Conservation (phyloP, 2,113 vertebrate genomes). For the Seriola rivoliana region DNA sequence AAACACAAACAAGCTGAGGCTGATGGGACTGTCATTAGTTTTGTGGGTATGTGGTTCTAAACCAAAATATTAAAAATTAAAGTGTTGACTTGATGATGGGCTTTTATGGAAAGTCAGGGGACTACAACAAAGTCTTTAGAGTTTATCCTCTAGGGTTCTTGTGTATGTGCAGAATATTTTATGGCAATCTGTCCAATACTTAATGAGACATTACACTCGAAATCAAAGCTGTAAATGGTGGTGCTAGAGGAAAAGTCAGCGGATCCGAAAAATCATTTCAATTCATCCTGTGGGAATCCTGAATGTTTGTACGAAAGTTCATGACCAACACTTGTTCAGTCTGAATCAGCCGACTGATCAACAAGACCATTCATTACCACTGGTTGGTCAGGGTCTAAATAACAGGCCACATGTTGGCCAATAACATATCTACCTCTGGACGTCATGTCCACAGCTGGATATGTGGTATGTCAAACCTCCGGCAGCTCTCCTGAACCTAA, state of each 20-base stretch:
- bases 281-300: neutral
- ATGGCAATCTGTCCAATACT: neutral
- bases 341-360: neutral
- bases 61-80: neutral
- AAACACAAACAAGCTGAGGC: neutral
- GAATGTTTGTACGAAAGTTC: neutral
- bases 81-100: neutral
- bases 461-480: conserved; percentile 4
- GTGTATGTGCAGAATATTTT: neutral
- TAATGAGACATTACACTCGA: neutral
- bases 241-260: neutral
- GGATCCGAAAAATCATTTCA: neutral
- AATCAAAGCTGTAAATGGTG: neutral
- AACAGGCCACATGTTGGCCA: neutral
- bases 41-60: neutral
- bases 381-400: neutral
- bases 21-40: neutral
- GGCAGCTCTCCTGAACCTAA: conserved; percentile 2
- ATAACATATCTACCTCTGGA: neutral
- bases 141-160: too few relatives aligned
- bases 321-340: neutral
- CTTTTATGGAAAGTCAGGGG: neutral
- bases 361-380: neutral
- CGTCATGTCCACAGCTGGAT: neutral
- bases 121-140: too few relatives aligned